phyloP scores from a whole-genome alignment of 2,113 vertebrate species.

The Neogale vison region DNA sequence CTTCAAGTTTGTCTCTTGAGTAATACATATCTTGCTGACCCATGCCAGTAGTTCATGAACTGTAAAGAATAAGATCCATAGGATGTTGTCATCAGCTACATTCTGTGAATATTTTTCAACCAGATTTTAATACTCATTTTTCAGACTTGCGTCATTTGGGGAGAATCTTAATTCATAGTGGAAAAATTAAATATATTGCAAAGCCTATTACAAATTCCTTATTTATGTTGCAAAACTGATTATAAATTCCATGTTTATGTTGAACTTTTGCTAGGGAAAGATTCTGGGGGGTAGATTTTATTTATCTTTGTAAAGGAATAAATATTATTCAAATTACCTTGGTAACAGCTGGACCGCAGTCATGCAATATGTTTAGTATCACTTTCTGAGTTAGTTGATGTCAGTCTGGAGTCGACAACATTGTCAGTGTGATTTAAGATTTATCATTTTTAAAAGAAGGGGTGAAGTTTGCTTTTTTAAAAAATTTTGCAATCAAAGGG shows the following conservation, averaged over 20 bases:
- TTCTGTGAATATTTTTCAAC: constrained; percentile 13
- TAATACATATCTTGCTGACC: neutral
- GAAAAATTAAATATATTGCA: constrained; percentile 53
- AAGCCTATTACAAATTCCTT: constrained; percentile 69
- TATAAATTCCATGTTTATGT: constrained; percentile 44
- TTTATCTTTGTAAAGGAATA: constrained; percentile 78
- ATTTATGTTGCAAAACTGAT: constrained; percentile 59
- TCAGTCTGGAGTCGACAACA: constrained; percentile 66
- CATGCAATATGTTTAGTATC: constrained; percentile 71
- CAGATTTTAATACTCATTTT: constrained; percentile 8
- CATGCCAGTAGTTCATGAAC: neutral
- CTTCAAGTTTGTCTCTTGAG: neutral
- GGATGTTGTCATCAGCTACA: constrained; percentile 10
- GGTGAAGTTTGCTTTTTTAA: neutral
- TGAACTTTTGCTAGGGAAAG: constrained; percentile 73
- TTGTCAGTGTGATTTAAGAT: constrained; percentile 66
- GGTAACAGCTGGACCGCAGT: constrained; percentile 77
- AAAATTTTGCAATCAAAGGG: neutral
- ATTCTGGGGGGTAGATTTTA: constrained; percentile 48
- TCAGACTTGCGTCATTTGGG: neutral
- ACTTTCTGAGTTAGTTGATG: constrained; percentile 76
- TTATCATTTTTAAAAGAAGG: constrained; percentile 66
- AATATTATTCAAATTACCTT: constrained; percentile 82
- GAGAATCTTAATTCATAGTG: constrained; percentile 23
- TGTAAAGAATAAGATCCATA: neutral